These are phyloP conservation scores for Halocynthia aurantium DNA, from an alignment of 23 tunicate genomes.

Conservation along the genomic window DNA sequence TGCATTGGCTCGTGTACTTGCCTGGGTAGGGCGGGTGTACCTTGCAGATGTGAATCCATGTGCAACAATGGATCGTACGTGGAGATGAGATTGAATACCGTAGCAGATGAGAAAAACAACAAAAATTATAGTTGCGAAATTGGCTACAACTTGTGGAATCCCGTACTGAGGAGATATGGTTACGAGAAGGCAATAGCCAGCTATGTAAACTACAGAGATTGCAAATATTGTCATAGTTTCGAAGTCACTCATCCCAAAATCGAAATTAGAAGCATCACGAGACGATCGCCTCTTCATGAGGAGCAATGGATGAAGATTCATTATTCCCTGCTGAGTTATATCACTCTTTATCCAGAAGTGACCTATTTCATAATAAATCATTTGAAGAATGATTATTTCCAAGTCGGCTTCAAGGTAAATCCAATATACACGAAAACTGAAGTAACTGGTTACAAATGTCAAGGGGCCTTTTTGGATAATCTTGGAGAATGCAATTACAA, in stretches of 20 bases:
- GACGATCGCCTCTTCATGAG: background rate
- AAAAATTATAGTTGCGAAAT: background rate
- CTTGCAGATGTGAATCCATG: background rate
- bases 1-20: background rate
- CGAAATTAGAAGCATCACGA: background rate
- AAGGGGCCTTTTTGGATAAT: too few species aligned
- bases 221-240: slow-evolving; percentile 10
- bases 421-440: too few species aligned
- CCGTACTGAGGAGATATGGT: background rate
- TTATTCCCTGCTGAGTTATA: slow-evolving; percentile 8
- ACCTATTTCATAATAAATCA: slow-evolving; percentile 3
- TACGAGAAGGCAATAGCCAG: background rate
- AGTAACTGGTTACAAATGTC: too few species aligned
- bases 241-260: slow-evolving; percentile 1
- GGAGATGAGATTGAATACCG: background rate
- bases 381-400: slow-evolving; percentile 3
- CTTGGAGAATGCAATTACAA: too few species aligned
- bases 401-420: slow-evolving; percentile 11
- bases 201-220: background rate
- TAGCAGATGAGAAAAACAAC: too few species aligned
- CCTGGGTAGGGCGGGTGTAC: background rate
- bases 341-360: background rate
- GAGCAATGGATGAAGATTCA: slow-evolving; percentile 10
- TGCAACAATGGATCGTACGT: background rate
- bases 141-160: slow-evolving; percentile 14